Evolutionary conservation across 1,140 invertebrate species (phyloP).

Genomic region (Heliconius melpomene): DNA sequence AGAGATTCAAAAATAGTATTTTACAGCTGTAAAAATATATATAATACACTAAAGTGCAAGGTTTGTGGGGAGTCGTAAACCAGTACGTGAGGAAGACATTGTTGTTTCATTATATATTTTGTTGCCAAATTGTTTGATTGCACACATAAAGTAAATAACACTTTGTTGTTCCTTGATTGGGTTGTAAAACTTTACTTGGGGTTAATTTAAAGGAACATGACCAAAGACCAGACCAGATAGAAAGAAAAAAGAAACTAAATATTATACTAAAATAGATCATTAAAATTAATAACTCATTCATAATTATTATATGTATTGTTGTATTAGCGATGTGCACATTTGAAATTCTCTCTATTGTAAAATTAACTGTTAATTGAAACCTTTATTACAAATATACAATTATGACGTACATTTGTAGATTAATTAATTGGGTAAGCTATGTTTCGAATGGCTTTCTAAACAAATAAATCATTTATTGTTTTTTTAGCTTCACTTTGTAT

Average conservation of each 20-base stretch:
- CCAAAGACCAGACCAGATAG: no score
- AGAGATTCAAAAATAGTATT: not conserved
- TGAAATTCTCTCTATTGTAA: not conserved
- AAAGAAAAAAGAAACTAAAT: no score
- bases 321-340: not conserved
- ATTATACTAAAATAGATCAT: not conserved
- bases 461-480: no score
- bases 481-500: no score
- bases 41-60: not conserved
- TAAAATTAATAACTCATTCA: not conserved
- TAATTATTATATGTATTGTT: not conserved
- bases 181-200: not conserved
- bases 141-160: not conserved
- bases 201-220: no score
- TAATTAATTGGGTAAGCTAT: not conserved
- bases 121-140: slow-evolving; percentile 4
- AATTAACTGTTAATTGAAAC: not conserved
- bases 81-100: not conserved
- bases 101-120: slow-evolving; percentile 1
- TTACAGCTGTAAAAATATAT: not conserved
- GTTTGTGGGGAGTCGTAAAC: not conserved
- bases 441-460: no score
- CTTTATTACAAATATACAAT: not conserved
- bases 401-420: not conserved
- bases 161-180: not conserved